A percentile compares a stretch with the other conserved stretches of the same genome.
Evolutionary conservation across 2,113 vertebrate genomes (phyloP).

Genomic region (Misgurnus mizolepis): DNA sequence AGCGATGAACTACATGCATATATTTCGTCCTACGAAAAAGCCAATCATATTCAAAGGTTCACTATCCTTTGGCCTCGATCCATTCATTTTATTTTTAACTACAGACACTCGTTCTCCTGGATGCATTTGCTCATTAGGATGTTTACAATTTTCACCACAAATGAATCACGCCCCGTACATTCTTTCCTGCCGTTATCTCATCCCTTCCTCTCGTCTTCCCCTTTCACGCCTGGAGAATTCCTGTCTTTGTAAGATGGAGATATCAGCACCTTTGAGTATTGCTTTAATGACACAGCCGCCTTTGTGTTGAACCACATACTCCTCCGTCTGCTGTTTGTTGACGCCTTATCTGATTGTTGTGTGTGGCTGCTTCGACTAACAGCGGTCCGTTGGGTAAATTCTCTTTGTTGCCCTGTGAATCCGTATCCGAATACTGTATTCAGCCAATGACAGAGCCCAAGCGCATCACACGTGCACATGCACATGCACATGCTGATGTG

Average conservation of each 20-base stretch:
- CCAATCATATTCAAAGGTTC: not conserved
- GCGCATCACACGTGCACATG: not conserved
- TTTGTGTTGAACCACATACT: constrained; percentile 32
- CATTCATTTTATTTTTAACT: constrained; percentile 1
- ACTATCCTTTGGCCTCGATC: not conserved
- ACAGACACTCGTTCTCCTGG: not conserved
- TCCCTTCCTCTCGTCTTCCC: constrained; percentile 14
- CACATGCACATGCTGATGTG: not conserved
- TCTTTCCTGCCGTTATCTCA: not conserved
- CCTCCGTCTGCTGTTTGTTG: constrained; percentile 2
- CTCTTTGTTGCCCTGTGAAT: constrained; percentile 5
- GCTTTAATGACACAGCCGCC: constrained; percentile 48
- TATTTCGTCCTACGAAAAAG: not conserved
- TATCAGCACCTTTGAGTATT: constrained; percentile 41
- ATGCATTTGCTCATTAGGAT: constrained; percentile 30
- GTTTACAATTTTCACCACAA: constrained; percentile 25
- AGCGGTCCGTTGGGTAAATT: constrained; percentile 29
- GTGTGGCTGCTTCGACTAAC: constrained; percentile 40
- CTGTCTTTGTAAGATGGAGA: constrained; percentile 37
- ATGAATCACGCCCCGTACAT: not conserved
- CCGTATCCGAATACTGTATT: not conserved
- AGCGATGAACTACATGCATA: constrained; percentile 20
- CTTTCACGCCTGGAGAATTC: constrained; percentile 39
- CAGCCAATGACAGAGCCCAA: not conserved
- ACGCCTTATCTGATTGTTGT: constrained; percentile 39